Base-by-base conservation (phyloP, 2,797 vertebrate genomes). In the Dicrostonyx torquatus region DNA sequence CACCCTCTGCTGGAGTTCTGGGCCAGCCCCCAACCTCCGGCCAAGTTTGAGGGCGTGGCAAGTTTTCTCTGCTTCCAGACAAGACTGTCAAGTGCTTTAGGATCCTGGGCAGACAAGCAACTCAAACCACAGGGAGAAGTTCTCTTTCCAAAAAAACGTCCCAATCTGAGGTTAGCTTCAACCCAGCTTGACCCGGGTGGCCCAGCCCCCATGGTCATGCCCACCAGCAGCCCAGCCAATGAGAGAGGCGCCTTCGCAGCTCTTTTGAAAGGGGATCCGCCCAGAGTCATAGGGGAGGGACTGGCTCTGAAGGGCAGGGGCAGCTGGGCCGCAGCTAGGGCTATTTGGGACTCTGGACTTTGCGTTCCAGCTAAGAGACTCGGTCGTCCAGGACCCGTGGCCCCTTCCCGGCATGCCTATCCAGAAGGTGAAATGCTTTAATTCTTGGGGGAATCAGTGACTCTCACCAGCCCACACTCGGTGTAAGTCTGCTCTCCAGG, bases 211-310 rank as follows among this genome's bases (percentile, higher is more conserved):
- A 20, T 72, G n/a, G 95, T 70, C 55, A 12, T 53, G 26, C 68
- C 50, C 85, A 60, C 76, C n/a, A 10, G 24, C 0, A 43, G 66
- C n/a, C 53, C 84, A 91, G 89, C 93, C 97, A 96, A 96, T 94
- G 79, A 93, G 94, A 60, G 3, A 91, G 91, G 72, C 2, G 24
- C 82, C n/a, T 66, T 31, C 20, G 7, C 53, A 53, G 88, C 15
- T 34, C 94, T 89, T 96, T 87, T 84, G 96, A 93, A 95, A 96
- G 90, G 7, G 34, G 87, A 95, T 78, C 95, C 72, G 96, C 94
- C 29, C n/a, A 86, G 91, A 82, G 53, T 60, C 55, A 15, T 68
- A 11, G 1, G 40, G 34, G 43, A 77, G 50, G 60, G 72, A 68
- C 89, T 73, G 40, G 80, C 75, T 34, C 77, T 96, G 96, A 97